Conservation (phyloP, 2,113 vertebrate species). For the Ctenodactylus gundi region DNA sequence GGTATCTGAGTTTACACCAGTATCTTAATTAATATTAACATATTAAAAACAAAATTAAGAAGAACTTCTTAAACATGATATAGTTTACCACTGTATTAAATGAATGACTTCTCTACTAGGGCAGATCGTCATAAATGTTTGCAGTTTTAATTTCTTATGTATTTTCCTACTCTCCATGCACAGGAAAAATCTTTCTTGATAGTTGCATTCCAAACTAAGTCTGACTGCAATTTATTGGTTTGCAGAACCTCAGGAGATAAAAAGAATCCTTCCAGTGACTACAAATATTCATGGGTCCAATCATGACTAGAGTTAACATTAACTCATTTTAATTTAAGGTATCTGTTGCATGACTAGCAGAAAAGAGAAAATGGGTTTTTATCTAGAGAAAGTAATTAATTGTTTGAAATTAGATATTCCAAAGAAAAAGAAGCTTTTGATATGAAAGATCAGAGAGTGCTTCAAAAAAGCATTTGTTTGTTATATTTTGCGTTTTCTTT, state of each 20-base stretch:
- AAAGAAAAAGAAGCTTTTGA: neutral
- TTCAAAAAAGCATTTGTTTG: neutral
- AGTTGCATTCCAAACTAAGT: neutral
- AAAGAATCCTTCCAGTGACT: neutral
- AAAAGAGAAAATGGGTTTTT: neutral
- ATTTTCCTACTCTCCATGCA: neutral
- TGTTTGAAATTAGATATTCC: neutral
- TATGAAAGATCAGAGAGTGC: neutral
- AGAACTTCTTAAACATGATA: neutral
- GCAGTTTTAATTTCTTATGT: neutral
- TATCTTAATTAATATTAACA: neutral
- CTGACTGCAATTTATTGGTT: neutral
- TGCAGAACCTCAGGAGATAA: neutral
- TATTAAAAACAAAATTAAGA: neutral
- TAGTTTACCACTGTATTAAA: neutral
- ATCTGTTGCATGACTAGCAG: neutral
- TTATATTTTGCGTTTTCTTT: neutral
- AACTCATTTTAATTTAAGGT: neutral
- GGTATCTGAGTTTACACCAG: neutral
- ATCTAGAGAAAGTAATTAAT: neutral
- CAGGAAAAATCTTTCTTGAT: neutral
- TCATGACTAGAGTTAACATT: neutral
- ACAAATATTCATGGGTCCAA: neutral
- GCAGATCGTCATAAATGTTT: neutral
- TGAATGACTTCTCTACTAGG: neutral